Conservation (phyloP, 2,113 vertebrate genomes). For the Loxodonta africana region DNA sequence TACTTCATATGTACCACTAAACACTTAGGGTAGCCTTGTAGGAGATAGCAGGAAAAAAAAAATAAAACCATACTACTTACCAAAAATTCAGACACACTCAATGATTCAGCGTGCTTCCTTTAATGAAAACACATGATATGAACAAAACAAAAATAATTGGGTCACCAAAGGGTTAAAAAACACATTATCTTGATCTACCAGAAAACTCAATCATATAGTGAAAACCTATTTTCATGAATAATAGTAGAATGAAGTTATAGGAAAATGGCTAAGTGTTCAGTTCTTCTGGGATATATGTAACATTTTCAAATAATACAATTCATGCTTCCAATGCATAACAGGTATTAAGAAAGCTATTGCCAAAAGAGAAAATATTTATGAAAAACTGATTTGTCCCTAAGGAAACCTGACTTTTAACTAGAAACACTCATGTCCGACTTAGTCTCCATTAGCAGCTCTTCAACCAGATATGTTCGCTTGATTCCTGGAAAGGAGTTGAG, state of each 20-base stretch:
- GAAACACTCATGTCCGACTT: not conserved
- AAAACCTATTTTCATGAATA: constrained; percentile 38
- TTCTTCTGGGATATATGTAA: constrained; percentile 59
- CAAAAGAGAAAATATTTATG: constrained; percentile 18
- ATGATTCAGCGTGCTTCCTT: no score
- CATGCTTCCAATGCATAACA: constrained; percentile 27
- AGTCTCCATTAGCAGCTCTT: not conserved
- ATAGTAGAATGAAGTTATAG: constrained; percentile 11
- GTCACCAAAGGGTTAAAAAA: not conserved
- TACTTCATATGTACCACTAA: no score
- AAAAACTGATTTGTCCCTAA: constrained; percentile 35
- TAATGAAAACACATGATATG: no score
- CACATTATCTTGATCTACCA: not conserved
- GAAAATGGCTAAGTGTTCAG: not conserved
- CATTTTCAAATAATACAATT: constrained; percentile 62
- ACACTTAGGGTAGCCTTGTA: no score
- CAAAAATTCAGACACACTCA: no score
- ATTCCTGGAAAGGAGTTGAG: not conserved
- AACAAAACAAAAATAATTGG: no score
- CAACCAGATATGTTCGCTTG: not conserved
- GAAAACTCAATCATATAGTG: not conserved
- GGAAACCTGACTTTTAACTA: constrained; percentile 23
- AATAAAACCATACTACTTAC: no score
- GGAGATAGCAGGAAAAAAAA: no score
- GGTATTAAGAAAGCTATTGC: constrained; percentile 9